phyloP scores from a whole-genome alignment of 2,888 invertebrate species.

The Thalpophila matura region DNA sequence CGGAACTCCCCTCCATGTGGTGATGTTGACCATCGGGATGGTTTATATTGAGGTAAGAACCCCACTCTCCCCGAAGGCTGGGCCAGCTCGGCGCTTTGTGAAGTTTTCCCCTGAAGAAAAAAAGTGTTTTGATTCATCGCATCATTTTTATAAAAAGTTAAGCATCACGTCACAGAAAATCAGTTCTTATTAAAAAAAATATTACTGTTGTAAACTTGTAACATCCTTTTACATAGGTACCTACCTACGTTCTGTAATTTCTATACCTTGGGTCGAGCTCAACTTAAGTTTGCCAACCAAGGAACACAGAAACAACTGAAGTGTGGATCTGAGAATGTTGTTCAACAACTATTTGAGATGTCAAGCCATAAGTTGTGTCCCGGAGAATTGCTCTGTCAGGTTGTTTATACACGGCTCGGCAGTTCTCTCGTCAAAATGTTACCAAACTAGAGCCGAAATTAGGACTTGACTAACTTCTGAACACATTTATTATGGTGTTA shows the following conservation, averaged over 20 bases:
- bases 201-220: no score
- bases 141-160: no score
- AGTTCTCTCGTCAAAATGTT: slow-evolving; percentile 18
- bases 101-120: no score
- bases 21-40: no score
- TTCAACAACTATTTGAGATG: slow-evolving; percentile 22
- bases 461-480: background rate
- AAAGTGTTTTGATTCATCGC: no score
- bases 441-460: background rate
- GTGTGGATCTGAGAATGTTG: slow-evolving; percentile 14
- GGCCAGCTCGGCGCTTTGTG: no score
- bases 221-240: background rate
- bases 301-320: slow-evolving; percentile 8
- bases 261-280: background rate
- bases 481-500: slow-evolving; percentile 3
- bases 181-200: background rate
- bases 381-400: slow-evolving; percentile 13
- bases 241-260: background rate
- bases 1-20: no score
- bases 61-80: no score
- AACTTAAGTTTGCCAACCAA: slow-evolving; percentile 6
- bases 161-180: background rate
- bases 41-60: no score
- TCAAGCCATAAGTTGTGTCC: slow-evolving; percentile 9
- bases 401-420: slow-evolving; percentile 11